Evolutionary conservation across 2,113 vertebrate species (phyloP).

Genomic region (Bucco capensis): DNA sequence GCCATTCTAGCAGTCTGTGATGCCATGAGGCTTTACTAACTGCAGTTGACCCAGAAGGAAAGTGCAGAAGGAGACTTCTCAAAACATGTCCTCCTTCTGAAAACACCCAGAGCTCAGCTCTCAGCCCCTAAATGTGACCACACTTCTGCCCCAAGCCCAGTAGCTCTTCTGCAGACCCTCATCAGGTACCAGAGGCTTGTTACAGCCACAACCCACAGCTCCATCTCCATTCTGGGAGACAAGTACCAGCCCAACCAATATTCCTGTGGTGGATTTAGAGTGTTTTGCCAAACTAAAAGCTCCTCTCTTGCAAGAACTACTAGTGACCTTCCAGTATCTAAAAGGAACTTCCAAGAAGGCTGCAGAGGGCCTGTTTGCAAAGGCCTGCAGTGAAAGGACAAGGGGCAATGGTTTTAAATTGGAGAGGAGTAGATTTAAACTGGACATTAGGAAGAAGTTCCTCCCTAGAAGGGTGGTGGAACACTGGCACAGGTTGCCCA

Average conservation of each 20-base stretch:
- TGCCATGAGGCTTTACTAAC: no score
- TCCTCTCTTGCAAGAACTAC: not conserved
- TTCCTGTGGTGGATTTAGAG: not conserved
- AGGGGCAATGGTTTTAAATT: no score
- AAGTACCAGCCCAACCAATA: not conserved
- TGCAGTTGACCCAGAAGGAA: not conserved
- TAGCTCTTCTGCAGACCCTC: not conserved
- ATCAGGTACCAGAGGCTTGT: fast-evolving
- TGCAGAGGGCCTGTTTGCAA: no score
- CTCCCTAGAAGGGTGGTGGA: no score
- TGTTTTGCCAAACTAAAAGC: not conserved
- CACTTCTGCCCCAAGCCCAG: fast-evolving
- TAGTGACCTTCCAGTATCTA: no score
- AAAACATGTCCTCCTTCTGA: not conserved
- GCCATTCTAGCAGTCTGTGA: no score
- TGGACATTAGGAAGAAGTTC: no score
- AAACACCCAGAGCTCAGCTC: not conserved
- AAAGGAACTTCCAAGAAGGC: no score
- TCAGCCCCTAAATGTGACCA: not conserved
- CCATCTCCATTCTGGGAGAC: fast-evolving
- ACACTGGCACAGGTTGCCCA: no score
- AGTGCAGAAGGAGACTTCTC: not conserved
- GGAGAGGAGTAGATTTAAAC: no score
- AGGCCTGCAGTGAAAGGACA: no score
- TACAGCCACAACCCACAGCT: not conserved